Evolutionary conservation across 2,888 invertebrate species (phyloP).

Genomic region (Dynastes hyllus): DNA sequence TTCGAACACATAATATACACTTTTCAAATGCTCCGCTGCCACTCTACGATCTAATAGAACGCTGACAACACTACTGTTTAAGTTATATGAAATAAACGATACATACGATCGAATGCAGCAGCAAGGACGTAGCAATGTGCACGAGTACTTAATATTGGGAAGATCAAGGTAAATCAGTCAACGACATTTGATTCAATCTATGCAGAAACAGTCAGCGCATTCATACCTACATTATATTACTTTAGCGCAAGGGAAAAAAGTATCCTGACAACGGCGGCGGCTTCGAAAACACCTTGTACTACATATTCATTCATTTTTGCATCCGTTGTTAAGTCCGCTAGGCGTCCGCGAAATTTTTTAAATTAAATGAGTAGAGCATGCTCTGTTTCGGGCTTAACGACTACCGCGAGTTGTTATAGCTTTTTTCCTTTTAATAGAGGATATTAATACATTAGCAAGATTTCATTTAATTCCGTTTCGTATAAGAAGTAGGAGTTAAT

Average conservation of each 20-base stretch:
- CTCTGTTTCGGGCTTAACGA: too few species aligned
- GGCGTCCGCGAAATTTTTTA: slow-evolving; percentile 32
- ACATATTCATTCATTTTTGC: slow-evolving; percentile 42
- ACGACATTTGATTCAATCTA: slow-evolving; percentile 35
- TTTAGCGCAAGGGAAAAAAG: background rate
- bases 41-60: slow-evolving; percentile 11
- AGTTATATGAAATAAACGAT: slow-evolving; percentile 28
- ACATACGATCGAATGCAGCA: slow-evolving; percentile 38
- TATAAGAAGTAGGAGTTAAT: slow-evolving; percentile 26
- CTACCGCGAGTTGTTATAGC: slow-evolving; percentile 18
- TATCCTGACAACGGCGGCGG: background rate
- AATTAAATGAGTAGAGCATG: too few species aligned
- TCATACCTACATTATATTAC: background rate
- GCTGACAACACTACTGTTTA: slow-evolving; percentile 20
- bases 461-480: slow-evolving; percentile 18
- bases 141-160: slow-evolving; percentile 43
- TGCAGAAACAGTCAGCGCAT: background rate
- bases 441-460: too few species aligned
- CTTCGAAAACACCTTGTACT: slow-evolving; percentile 39
- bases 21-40: slow-evolving; percentile 19
- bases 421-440: slow-evolving; percentile 16
- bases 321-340: background rate
- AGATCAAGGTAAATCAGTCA: slow-evolving; percentile 51
- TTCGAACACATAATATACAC: slow-evolving; percentile 3
- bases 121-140: slow-evolving; percentile 46